These are phyloP conservation scores for Tholera decimalis DNA, from an alignment of 2,888 invertebrate genomes.

Conservation along the genomic window DNA sequence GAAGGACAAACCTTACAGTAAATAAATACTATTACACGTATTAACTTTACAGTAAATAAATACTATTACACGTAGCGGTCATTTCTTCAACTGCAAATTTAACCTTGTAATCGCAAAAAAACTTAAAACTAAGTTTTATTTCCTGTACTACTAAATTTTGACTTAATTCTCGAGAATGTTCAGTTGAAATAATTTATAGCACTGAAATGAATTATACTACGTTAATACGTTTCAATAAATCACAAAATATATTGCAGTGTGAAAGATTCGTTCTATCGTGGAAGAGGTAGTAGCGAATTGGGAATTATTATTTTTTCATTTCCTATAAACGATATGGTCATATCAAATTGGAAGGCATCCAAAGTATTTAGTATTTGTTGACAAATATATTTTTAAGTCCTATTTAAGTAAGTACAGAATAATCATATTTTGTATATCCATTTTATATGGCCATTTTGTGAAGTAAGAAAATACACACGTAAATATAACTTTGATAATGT, in stretches of 20 bases:
- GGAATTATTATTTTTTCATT: slow-evolving; percentile 38
- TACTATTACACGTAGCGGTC: too few species aligned
- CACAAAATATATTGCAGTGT: slow-evolving; percentile 12
- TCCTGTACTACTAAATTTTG: too few species aligned
- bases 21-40: too few species aligned
- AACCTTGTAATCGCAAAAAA: too few species aligned
- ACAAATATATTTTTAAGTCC: background rate
- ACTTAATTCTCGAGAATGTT: slow-evolving; percentile 2
- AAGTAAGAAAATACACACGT: too few species aligned
- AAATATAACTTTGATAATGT: too few species aligned
- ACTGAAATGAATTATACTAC: background rate
- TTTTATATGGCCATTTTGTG: background rate
- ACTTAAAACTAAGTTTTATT: too few species aligned
- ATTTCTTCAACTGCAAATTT: too few species aligned
- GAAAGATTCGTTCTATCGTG: slow-evolving; percentile 18
- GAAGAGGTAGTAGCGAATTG: slow-evolving; percentile 25
- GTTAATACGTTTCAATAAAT: slow-evolving; percentile 25
- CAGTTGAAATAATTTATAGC: slow-evolving; percentile 28
- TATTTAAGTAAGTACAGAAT: background rate
- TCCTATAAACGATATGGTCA: slow-evolving; percentile 13
- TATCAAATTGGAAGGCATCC: slow-evolving; percentile 52
- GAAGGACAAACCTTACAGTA: too few species aligned
- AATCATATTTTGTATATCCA: background rate
- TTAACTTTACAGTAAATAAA: too few species aligned
- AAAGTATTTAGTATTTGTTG: slow-evolving; percentile 22